Base-by-base conservation (phyloP, 92 coral and sea anemone genomes). In the Diadumene lineata region DNA sequence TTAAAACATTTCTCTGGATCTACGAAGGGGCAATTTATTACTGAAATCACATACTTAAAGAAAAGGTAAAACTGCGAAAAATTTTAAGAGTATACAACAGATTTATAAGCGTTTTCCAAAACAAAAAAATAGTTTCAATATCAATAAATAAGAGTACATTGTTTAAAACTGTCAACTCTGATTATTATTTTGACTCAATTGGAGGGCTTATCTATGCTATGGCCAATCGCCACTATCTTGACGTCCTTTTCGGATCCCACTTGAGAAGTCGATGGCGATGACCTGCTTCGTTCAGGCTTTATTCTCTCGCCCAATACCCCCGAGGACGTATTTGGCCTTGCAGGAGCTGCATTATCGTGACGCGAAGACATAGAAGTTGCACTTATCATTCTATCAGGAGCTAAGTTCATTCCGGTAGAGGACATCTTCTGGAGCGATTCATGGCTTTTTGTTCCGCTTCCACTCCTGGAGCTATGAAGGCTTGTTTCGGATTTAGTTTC, bases 401-500 rank as follows among this genome's bases (percentile, higher is more conserved):
- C 68, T 2, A 30, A 62, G 15, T 9, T 22, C 7, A 62, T 7
- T 22, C 64, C 76, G 25, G 38, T 57, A 3, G 78, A 73, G 22
- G 67, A 61, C 30, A 66, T 77, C 43, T 31, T 64, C 31, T 62
- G 82, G 2, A 69, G 33, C 17, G 43, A 29, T 16, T 56, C 82
- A 2, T 58, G 78, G 19, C 43, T 73, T 31, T 68, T 44, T 7
- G 53, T 31, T 6, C 7, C 68, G 43, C 66, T 57, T 3, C 44
- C 77, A 31, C 77, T 72, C 29, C 68, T 78, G 1, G 64, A 56
- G 61, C 82, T 78, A 1, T 75, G 24, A 13, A 78, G 61, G 69
- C 82, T 78, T 0, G 82, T 78, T 68, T 78, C 82, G 30, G 82
- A 78, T 23, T 43, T 68, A 17, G 82, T 78, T 38, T 78, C 82